Evolutionary conservation across 2,797 vertebrate species (phyloP).

Genomic region (Botia almorhae): DNA sequence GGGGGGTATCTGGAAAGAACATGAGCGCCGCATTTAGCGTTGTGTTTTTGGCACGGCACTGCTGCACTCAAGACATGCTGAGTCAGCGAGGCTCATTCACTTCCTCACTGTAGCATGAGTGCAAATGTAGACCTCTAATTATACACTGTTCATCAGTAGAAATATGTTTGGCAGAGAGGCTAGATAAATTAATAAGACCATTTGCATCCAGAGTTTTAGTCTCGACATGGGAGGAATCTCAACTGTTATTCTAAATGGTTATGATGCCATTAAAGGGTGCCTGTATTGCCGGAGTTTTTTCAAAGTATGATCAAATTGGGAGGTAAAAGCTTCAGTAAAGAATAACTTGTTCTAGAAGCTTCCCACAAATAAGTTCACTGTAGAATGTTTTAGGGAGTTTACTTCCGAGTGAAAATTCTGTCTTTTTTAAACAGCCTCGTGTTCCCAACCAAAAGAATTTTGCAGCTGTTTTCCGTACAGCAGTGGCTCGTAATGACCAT

Average conservation of each 20-base stretch:
- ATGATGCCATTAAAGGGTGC: slow-evolving; percentile 92
- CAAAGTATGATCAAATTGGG: slow-evolving; percentile 99
- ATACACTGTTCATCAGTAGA: slow-evolving; percentile 49
- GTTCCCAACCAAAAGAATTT: no score
- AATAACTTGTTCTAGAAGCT: not conserved
- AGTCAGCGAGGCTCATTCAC: slow-evolving; percentile 51
- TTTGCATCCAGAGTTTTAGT: slow-evolving; percentile 89
- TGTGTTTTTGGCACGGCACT: slow-evolving; percentile 29
- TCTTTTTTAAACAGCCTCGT: no score
- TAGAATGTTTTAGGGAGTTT: not conserved
- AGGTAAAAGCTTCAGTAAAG: slow-evolving; percentile 77
- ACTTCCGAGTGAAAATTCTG: no score
- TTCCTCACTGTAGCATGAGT: slow-evolving; percentile 21
- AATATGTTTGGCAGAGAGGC: slow-evolving; percentile 26
- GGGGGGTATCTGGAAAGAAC: slow-evolving; percentile 56
- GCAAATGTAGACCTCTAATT: slow-evolving; percentile 31
- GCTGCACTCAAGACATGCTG: slow-evolving; percentile 37
- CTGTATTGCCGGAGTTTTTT: slow-evolving; percentile 93
- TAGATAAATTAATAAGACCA: slow-evolving; percentile 12
- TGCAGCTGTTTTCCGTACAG: no score
- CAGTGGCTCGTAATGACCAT: no score
- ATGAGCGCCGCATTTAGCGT: slow-evolving; percentile 54
- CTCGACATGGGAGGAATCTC: slow-evolving; percentile 94
- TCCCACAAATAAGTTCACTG: not conserved
- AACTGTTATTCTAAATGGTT: slow-evolving; percentile 92